Evolutionary conservation across 2,888 invertebrate genomes (phyloP).

Genomic region (Ectemnius cavifrons): DNA sequence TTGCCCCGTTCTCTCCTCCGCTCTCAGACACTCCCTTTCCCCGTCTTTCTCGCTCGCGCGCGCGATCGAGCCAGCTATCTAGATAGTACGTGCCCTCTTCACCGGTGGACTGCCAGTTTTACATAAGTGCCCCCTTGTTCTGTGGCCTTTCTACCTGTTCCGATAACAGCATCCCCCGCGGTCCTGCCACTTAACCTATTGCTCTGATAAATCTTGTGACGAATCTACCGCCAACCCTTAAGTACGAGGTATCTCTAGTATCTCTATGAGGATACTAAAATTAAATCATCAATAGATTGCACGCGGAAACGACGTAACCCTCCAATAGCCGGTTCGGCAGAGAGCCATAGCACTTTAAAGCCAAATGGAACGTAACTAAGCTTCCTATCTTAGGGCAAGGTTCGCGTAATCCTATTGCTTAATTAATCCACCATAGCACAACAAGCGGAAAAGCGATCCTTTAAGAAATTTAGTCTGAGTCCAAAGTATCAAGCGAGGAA

Average conservation of each 20-base stretch:
- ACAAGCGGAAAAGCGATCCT: too few species aligned
- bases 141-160: constrained; percentile 30
- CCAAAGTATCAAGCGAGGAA: too few species aligned
- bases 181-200: constrained; percentile 6
- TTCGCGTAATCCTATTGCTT: not conserved
- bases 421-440: too few species aligned
- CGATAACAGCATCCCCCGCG: constrained; percentile 23
- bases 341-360: not conserved
- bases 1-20: constrained; percentile 30
- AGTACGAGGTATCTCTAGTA: too few species aligned
- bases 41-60: constrained; percentile 1
- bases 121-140: constrained; percentile 50
- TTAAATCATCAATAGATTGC: too few species aligned
- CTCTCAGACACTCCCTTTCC: constrained; percentile 3
- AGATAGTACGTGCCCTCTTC: constrained; percentile 35
- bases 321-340: too few species aligned
- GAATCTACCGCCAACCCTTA: too few species aligned
- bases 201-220: too few species aligned
- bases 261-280: too few species aligned
- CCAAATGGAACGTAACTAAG: not conserved
- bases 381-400: not conserved
- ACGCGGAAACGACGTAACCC: too few species aligned
- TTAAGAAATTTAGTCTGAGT: too few species aligned
- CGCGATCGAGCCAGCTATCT: too few species aligned
- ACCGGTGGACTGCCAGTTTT: constrained; percentile 49